These are phyloP conservation scores for Hoplostethus atlanticus DNA, from an alignment of 2,797 vertebrate genomes.

Conservation along the genomic window DNA sequence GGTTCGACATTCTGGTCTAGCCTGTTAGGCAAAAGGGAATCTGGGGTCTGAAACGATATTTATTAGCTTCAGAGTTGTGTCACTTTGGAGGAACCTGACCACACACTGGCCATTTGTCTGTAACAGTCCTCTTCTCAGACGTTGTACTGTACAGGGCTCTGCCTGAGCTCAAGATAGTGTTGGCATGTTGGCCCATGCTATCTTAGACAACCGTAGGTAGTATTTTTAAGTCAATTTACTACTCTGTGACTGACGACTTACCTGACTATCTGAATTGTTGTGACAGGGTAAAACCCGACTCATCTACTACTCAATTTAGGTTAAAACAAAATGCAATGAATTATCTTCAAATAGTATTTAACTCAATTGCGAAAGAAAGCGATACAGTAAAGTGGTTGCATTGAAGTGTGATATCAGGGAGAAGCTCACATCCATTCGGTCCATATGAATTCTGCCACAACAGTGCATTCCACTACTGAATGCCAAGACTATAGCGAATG, in stretches of 20 bases:
- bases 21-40: slow-evolving; percentile 60
- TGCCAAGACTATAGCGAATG: slow-evolving; percentile 47
- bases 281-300: neutral
- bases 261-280: neutral
- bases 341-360: slow-evolving; percentile 9
- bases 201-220: neutral
- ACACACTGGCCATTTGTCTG: slow-evolving; percentile 24
- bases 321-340: neutral
- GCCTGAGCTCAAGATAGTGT: neutral
- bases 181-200: neutral
- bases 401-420: slow-evolving; percentile 22
- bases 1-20: slow-evolving; percentile 67
- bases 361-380: slow-evolving; percentile 14
- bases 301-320: slow-evolving; percentile 12
- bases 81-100: slow-evolving; percentile 37
- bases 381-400: slow-evolving; percentile 1
- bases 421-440: slow-evolving; percentile 55
- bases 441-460: slow-evolving; percentile 54
- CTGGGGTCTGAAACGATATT: slow-evolving; percentile 41
- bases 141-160: neutral
- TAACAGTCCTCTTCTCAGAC: slow-evolving; percentile 16
- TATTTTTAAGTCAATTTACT: slow-evolving; percentile 12
- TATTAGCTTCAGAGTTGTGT: slow-evolving; percentile 43
- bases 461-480: slow-evolving; percentile 38
- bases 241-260: neutral